Evolutionary conservation across 2,113 vertebrate genomes (phyloP).

Genomic region (Aphyosemion australe): DNA sequence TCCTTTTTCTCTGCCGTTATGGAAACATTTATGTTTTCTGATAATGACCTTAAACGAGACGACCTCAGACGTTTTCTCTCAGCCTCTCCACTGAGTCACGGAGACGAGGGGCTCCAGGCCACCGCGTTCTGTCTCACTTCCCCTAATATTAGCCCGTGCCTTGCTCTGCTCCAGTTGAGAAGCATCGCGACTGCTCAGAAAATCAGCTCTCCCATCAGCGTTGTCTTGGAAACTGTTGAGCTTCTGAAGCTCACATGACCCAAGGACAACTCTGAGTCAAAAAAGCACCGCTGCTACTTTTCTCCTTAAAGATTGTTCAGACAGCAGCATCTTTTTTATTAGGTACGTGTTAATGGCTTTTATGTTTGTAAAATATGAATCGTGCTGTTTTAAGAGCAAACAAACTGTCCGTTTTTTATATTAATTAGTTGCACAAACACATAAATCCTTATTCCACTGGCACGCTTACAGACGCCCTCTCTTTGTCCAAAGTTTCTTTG

Average conservation of each 20-base stretch:
- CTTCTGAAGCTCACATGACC: constrained; percentile 45
- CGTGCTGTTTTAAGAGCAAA: not conserved
- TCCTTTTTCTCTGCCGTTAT: constrained; percentile 13
- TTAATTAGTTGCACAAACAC: constrained; percentile 27
- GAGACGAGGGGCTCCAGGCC: constrained; percentile 28
- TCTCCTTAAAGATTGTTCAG: constrained; percentile 16
- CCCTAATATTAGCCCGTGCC: constrained; percentile 52
- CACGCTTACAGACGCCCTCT: constrained; percentile 15
- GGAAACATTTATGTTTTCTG: constrained; percentile 20
- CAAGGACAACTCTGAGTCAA: constrained; percentile 32
- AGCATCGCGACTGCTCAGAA: constrained; percentile 37
- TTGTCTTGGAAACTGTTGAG: constrained; percentile 59
- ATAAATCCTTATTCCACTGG: constrained; percentile 17
- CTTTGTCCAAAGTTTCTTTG: constrained; percentile 31
- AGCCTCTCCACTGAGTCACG: constrained; percentile 19
- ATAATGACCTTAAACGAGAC: constrained; percentile 50
- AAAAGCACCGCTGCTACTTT: constrained; percentile 6
- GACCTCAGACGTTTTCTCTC: constrained; percentile 28
- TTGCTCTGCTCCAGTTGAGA: constrained; percentile 58
- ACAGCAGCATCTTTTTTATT: constrained; percentile 15
- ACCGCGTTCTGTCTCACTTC: constrained; percentile 38
- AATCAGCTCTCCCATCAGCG: constrained; percentile 37
- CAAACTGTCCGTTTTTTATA: constrained; percentile 20
- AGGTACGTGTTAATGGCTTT: constrained; percentile 17
- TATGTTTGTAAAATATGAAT: constrained; percentile 8